These are phyloP conservation scores for Anthrax anthrax DNA, from an alignment of 2,888 invertebrate genomes.

Conservation along the genomic window DNA sequence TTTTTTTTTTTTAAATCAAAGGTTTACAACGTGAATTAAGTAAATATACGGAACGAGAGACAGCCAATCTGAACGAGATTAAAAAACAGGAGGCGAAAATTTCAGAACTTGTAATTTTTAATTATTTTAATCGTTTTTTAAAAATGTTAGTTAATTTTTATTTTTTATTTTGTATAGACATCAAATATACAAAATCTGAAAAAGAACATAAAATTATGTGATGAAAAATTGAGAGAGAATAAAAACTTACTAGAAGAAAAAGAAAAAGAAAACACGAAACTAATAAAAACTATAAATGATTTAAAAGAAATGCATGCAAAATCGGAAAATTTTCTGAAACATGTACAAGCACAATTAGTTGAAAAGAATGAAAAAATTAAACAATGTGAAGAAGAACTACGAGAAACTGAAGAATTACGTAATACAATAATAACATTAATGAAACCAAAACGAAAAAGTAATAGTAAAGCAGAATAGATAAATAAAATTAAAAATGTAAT, in stretches of 20 bases:
- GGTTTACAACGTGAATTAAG: constrained; percentile 24
- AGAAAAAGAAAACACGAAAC: constrained; percentile 25
- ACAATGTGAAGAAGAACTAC: constrained; percentile 25
- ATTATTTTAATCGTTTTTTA: too few species aligned
- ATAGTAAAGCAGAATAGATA: too few species aligned
- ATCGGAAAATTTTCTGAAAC: constrained; percentile 27
- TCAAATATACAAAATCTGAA: too few species aligned
- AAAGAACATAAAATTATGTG: too few species aligned
- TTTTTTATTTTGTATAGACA: too few species aligned
- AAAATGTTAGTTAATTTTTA: too few species aligned
- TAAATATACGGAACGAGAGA: constrained; percentile 17
- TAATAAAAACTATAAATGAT: constrained; percentile 26
- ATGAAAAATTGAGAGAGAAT: constrained; percentile 19
- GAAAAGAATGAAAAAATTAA: constrained; percentile 30
- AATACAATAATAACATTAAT: constrained; percentile 32
- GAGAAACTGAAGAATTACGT: constrained; percentile 31
- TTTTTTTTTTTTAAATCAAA: constrained; percentile 5
- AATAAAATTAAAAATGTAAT: too few species aligned
- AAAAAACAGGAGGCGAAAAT: constrained; percentile 19
- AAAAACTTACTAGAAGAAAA: constrained; percentile 24
- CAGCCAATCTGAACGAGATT: constrained; percentile 9
- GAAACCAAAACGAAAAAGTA: constrained; percentile 27
- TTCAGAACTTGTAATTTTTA: too few species aligned
- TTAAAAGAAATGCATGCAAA: constrained; percentile 28
- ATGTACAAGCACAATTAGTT: constrained; percentile 27